phyloP scores from a whole-genome alignment of 2,113 vertebrate genomes.

The Phoenicopterus ruber region DNA sequence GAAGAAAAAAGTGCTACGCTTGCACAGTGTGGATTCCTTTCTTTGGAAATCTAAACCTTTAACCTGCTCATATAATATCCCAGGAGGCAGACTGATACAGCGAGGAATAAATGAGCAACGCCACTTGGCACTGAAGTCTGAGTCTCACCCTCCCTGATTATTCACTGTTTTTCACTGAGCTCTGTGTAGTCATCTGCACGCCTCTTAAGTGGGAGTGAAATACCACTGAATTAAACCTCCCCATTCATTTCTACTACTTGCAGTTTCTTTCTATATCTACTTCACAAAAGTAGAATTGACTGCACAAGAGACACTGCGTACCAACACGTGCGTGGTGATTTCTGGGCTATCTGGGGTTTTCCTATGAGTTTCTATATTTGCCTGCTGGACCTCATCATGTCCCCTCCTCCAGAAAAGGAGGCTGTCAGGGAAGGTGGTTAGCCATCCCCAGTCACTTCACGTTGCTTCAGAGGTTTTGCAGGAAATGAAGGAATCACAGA shows the following conservation, averaged over 20 bases:
- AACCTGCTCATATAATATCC: neutral
- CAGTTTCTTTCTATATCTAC: neutral
- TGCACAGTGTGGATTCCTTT: neutral
- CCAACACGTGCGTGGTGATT: neutral
- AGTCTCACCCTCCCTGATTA: neutral
- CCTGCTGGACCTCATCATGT: neutral
- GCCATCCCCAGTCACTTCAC: neutral
- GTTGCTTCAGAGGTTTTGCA: neutral
- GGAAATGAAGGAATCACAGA: too few relatives aligned
- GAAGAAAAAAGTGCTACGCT: neutral
- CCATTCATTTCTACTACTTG: neutral
- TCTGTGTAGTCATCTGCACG: neutral
- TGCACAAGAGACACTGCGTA: neutral
- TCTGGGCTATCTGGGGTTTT: neutral
- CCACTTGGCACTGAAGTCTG: neutral
- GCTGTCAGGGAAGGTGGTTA: neutral
- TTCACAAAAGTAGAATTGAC: neutral
- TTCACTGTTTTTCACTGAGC: neutral
- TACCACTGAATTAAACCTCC: neutral
- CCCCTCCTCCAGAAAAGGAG: neutral
- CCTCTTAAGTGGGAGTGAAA: neutral
- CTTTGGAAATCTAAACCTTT: neutral
- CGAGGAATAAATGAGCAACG: neutral
- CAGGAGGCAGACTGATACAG: rapidly evolving
- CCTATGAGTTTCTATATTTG: neutral